phyloP scores from a whole-genome alignment of 2,113 vertebrate species.

The Prionailurus bengalensis region DNA sequence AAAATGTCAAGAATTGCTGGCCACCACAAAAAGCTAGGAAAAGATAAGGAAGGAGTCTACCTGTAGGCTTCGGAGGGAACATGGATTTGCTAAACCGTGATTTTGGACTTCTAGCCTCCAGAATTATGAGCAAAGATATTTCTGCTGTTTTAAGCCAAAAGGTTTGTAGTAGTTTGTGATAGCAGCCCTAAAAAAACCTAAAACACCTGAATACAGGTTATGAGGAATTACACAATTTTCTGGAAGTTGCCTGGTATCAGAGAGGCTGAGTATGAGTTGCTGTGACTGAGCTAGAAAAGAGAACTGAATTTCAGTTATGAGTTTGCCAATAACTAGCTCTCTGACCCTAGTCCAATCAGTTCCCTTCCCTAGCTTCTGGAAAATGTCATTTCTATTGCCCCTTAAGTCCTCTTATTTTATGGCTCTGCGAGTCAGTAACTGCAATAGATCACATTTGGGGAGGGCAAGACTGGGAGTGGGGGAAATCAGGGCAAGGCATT shows the following conservation, averaged over 20 bases:
- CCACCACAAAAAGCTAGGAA: not conserved
- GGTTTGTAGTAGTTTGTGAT: not conserved
- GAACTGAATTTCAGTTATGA: not conserved
- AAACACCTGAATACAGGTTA: not conserved
- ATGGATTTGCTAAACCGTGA: not conserved
- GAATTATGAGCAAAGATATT: not conserved
- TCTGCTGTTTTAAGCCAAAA: not conserved
- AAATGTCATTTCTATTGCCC: not conserved
- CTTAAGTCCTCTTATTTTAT: not conserved
- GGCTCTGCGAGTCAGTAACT: not conserved
- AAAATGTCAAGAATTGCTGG: not conserved
- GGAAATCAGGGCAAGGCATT: conserved; percentile 1
- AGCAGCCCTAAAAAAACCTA: not conserved
- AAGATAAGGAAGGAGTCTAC: not conserved
- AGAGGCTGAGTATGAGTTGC: not conserved
- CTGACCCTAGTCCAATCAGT: not conserved
- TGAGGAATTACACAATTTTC: not conserved
- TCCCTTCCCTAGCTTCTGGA: not conserved
- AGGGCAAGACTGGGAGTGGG: not conserved
- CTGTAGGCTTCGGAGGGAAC: not conserved
- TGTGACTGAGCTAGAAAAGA: not conserved
- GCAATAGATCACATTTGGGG: not conserved
- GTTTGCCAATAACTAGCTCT: conserved; percentile 13
- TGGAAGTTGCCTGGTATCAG: not conserved
- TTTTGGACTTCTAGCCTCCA: not conserved